Evolutionary conservation across 2,888 invertebrate genomes (phyloP).

Genomic region (Altica lythri): DNA sequence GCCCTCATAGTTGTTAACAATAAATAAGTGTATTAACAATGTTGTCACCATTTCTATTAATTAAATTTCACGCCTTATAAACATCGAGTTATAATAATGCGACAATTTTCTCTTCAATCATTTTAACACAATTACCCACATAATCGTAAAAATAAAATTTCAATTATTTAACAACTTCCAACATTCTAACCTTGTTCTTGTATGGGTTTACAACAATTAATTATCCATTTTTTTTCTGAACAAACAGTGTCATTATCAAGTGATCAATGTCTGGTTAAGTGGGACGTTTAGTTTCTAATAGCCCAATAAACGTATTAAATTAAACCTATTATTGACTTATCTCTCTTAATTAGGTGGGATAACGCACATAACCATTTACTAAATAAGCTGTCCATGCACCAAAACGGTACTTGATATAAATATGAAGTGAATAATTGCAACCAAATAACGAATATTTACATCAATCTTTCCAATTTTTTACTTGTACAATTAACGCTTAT

Average conservation of each 20-base stretch:
- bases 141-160: conserved; percentile 21
- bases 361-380: too few relatives aligned
- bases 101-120: conserved; percentile 15
- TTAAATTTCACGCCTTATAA: conserved; percentile 18
- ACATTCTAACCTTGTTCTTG: conserved; percentile 23
- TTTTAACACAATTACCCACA: conserved; percentile 25
- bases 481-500: too few relatives aligned
- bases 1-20: neutral
- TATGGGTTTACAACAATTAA: conserved; percentile 25
- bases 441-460: too few relatives aligned
- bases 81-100: conserved; percentile 1
- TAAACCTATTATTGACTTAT: too few relatives aligned
- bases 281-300: conserved; percentile 31
- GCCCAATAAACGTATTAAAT: conserved; percentile 27
- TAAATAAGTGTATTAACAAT: neutral
- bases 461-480: too few relatives aligned
- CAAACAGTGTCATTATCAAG: conserved; percentile 24
- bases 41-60: conserved; percentile 10
- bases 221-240: conserved; percentile 12
- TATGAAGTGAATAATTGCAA: too few relatives aligned
- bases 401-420: too few relatives aligned
- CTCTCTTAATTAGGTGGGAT: too few relatives aligned
- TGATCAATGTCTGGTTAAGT: conserved; percentile 28
- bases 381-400: too few relatives aligned
- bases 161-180: conserved; percentile 20